Evolutionary conservation across 2,113 vertebrate genomes (phyloP).

Genomic region (Macrotis lagotis): DNA sequence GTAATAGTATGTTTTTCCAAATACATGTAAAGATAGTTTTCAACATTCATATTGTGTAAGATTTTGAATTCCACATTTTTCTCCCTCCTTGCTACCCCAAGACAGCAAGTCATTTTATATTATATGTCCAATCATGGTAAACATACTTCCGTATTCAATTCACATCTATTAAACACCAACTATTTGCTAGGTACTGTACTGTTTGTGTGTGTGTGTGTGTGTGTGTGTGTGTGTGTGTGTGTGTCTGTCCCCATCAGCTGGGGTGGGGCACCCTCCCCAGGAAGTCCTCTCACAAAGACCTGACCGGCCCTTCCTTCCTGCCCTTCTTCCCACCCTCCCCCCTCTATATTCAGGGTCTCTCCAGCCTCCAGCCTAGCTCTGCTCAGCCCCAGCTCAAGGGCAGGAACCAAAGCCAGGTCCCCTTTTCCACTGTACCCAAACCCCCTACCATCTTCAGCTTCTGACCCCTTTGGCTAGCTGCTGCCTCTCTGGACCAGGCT

Average conservation of each 20-base stretch:
- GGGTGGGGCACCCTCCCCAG: slow-evolving; percentile 67
- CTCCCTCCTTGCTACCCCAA: too few species aligned
- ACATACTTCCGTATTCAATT: too few species aligned
- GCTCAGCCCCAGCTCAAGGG: neutral
- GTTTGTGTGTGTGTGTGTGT: neutral
- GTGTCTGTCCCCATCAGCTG: neutral
- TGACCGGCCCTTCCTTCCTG: slow-evolving; percentile 78
- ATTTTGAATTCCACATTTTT: too few species aligned
- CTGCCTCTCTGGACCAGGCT: neutral
- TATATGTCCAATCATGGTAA: too few species aligned
- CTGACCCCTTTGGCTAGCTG: neutral
- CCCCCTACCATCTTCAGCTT: neutral
- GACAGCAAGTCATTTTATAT: too few species aligned
- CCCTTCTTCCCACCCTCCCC: slow-evolving; percentile 68
- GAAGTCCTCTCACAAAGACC: slow-evolving; percentile 79
- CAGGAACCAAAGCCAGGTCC: neutral
- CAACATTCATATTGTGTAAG: too few species aligned
- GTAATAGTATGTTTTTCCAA: too few species aligned
- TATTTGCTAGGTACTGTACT: neutral
- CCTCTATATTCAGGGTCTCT: slow-evolving; percentile 42
- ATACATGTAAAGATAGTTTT: too few species aligned
- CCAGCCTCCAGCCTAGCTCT: neutral
- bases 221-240: neutral
- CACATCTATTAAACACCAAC: neutral
- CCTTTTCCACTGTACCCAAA: neutral